Percentiles rank a stretch among this genome's conserved stretches.
Evolutionary conservation across 1,140 invertebrate species (phyloP).

Genomic region (Drosophila prosaltans): DNA sequence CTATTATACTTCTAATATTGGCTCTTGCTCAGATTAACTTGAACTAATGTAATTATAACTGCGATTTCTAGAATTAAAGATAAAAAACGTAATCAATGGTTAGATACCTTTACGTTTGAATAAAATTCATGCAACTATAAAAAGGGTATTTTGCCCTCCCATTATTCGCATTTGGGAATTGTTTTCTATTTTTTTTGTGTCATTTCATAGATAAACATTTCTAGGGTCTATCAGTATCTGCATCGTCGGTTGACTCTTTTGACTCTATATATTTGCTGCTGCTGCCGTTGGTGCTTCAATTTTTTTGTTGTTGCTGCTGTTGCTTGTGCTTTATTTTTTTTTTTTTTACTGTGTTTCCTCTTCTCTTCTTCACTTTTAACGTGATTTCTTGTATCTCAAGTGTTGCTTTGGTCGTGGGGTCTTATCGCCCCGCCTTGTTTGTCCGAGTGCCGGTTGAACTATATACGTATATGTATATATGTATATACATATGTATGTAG

Average conservation of each 20-base stretch:
- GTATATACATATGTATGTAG: slow-evolving; percentile 35
- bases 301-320: slow-evolving; percentile 29
- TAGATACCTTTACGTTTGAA: too few relatives aligned
- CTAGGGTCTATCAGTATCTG: slow-evolving; percentile 50
- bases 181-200: slow-evolving; percentile 17
- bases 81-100: too few relatives aligned
- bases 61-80: too few relatives aligned
- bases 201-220: slow-evolving; percentile 67
- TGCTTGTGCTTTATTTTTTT: slow-evolving; percentile 32
- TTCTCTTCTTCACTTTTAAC: slow-evolving; percentile 41
- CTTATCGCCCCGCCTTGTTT: slow-evolving; percentile 62
- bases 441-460: slow-evolving; percentile 64
- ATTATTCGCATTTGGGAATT: neutral
- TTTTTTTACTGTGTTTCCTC: slow-evolving; percentile 34
- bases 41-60: too few relatives aligned
- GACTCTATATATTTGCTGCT: slow-evolving; percentile 43
- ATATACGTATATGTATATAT: slow-evolving; percentile 46
- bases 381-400: slow-evolving; percentile 72
- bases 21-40: too few relatives aligned
- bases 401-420: slow-evolving; percentile 56
- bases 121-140: neutral
- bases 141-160: neutral
- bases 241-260: slow-evolving; percentile 37
- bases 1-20: too few relatives aligned
- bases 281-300: slow-evolving; percentile 35